Evolutionary conservation across 2,888 invertebrate genomes (phyloP), one percentile per base, ranked within the genome.

Genomic region (Cactoblastis cactorum): DNA sequence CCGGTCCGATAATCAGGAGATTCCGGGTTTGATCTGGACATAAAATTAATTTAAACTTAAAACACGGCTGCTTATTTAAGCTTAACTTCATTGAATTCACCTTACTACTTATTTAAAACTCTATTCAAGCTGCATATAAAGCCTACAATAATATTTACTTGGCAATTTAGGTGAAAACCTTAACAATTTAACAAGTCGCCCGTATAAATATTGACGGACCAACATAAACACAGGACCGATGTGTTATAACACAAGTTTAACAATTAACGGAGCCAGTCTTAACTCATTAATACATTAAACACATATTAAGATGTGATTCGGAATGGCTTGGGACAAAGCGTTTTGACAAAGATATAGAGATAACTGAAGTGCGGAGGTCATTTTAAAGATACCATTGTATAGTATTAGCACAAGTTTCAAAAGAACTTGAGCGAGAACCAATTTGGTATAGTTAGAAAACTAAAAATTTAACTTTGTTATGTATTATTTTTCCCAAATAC

Each of bases 261-360:
- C 55, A 48, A 34, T 38, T 38, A 50, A 35, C 58, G 57, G 22
- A 12, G 4, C 41, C 35, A 37, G 55, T 65, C 61, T 67, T 59
- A 69, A 69, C 73, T 78, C 79, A 80, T 81, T 81, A 83, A 80
- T 76, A 78, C 73, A 77, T 80, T 80, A 79, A 77, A 77, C 74
- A 81, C 75, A 79, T 73, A 75, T 83, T 75, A 73, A 68, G 70
- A 70, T 64, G 67, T 62, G 64, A 74, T 75, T 69, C 64, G 35
- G 59, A 52, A 51, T 45, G 53, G 56, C 51, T 64, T 46, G 35
- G 46, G 46, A 47, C 46, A 47, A 46, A 8, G 22, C 35, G 5
- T 47, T 22, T 35, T 1, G n/a, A 43, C 43, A 43, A 3, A 3
- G 32, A 43, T 28, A 11, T 43, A 28, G 39, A 39, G 39, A 39